Evolutionary conservation across 2,888 invertebrate genomes (phyloP), one percentile per base, ranked within the genome.

Genomic region (Leptinotarsa peninsularis): DNA sequence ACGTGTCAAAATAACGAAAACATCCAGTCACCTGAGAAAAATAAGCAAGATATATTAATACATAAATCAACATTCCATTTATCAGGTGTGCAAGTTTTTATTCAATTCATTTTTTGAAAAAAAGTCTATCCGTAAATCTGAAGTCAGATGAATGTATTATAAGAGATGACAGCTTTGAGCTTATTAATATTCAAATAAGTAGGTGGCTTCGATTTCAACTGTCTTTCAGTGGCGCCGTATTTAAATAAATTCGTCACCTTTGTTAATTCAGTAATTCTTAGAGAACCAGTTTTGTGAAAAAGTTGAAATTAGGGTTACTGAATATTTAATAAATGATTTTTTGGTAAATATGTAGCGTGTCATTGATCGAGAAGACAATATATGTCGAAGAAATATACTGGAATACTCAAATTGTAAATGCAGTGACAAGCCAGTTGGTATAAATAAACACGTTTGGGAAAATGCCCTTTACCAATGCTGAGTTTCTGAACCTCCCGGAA

Each of bases 1-100:
- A 63, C 4, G n/a, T 43, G 63, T 63, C 63, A 63, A 63, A 63
- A 63, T 18, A 63, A 43, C 33, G 27, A 63, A 27, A 63, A 63
- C 63, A 63, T 63, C 63, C 4, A 63, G 63, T 43, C 33, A 33
- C 63, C 43, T 17, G 18, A 27, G 17, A 17, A 63, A 63, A 18
- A 63, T 63, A 33, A 63, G 43, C 15, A 63, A 43, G 63, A 63
- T 33, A 63, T 63, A 43, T 43, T 43, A 23, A 58, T 58, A 63
- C 63, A 43, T 43, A 27, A 63, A 63, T 33, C 33, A 33, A 60
- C 21, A 27, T 23, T 23, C 10, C 14, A 23, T 60, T 27, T 23
- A 63, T 63, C 63, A 63, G 33, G 17, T 63, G 63, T 10, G 43
- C 33, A 43, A 63, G 43, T 63, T 63, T 63, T 63, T 43, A 27